Percentiles rank a stretch among this genome's conserved stretches.
phyloP scores from a whole-genome alignment of 2,797 vertebrate genomes.

The Anomalospiza imberbis region DNA sequence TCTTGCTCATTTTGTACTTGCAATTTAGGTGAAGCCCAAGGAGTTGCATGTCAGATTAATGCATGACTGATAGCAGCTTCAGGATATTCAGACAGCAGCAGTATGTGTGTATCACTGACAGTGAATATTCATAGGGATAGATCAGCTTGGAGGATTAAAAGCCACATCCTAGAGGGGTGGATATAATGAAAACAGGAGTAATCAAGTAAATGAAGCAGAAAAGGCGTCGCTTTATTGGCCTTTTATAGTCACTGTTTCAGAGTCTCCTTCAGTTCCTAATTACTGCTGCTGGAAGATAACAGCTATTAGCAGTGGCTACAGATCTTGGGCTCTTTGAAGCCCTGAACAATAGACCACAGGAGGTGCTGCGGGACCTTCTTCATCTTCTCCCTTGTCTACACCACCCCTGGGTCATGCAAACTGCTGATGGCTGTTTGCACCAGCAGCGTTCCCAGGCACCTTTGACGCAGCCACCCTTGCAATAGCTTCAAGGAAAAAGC shows the following conservation, averaged over 20 bases:
- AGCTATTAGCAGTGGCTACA: background rate
- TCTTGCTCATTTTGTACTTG: background rate
- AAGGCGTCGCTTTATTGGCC: background rate
- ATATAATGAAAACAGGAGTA: background rate
- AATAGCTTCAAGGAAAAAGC: background rate
- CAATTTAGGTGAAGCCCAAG: background rate
- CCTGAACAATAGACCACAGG: background rate
- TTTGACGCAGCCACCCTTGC: background rate
- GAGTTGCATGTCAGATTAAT: background rate
- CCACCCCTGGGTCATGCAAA: background rate
- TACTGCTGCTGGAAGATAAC: background rate
- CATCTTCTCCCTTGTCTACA: background rate
- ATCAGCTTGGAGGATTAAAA: conserved; percentile 8
- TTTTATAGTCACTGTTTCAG: background rate
- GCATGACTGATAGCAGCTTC: conserved; percentile 1
- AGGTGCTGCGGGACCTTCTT: background rate
- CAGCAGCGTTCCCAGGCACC: background rate
- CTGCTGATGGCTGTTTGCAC: background rate
- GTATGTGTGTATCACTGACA: background rate
- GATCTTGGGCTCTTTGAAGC: conserved; percentile 31
- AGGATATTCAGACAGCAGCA: background rate
- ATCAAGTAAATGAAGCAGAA: conserved; percentile 14
- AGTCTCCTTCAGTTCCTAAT: background rate
- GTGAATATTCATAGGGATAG: conserved; percentile 38
- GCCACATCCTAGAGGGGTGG: background rate